Percentiles rank a stretch among this genome's conserved stretches.
Conservation (phyloP, 2,888 invertebrate genomes). For the Pandemis cinnamomeana region DNA sequence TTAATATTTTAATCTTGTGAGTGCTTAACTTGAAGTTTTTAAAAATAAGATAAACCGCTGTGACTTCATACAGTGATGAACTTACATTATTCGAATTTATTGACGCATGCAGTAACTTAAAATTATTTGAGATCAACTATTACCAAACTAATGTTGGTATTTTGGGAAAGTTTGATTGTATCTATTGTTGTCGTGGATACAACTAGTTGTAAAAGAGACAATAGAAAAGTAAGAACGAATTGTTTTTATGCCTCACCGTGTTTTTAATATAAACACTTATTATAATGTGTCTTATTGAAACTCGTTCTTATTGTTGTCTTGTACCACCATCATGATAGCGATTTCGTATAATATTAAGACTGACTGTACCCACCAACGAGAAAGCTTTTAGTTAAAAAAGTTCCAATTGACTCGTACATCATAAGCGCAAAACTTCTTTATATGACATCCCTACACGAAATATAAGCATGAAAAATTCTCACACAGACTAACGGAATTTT, state of each 20-base stretch:
- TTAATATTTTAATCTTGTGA: conserved; percentile 15
- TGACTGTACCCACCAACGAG: background rate
- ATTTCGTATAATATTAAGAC: background rate
- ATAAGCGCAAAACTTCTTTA: conserved; percentile 18
- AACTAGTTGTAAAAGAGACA: too few relatives aligned
- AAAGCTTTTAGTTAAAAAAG: conserved; percentile 15
- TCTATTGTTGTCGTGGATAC: too few relatives aligned
- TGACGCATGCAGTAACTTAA: background rate
- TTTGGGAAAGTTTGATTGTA: too few relatives aligned
- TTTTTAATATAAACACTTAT: too few relatives aligned
- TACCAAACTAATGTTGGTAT: too few relatives aligned
- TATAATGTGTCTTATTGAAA: too few relatives aligned
- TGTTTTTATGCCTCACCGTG: too few relatives aligned
- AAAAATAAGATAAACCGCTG: background rate
- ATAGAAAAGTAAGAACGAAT: too few relatives aligned
- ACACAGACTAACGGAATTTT: conserved; percentile 11
- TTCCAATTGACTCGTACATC: conserved; percentile 10
- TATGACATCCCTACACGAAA: conserved; percentile 24
- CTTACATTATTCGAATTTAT: too few relatives aligned
- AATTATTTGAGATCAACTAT: too few relatives aligned
- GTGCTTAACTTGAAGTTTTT: background rate
- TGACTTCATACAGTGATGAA: background rate
- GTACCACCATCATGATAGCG: too few relatives aligned
- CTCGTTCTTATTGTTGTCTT: too few relatives aligned
- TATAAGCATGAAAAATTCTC: background rate